Evolutionary conservation across 2,113 vertebrate species (phyloP).

Genomic region (Hydrolagus affinis): DNA sequence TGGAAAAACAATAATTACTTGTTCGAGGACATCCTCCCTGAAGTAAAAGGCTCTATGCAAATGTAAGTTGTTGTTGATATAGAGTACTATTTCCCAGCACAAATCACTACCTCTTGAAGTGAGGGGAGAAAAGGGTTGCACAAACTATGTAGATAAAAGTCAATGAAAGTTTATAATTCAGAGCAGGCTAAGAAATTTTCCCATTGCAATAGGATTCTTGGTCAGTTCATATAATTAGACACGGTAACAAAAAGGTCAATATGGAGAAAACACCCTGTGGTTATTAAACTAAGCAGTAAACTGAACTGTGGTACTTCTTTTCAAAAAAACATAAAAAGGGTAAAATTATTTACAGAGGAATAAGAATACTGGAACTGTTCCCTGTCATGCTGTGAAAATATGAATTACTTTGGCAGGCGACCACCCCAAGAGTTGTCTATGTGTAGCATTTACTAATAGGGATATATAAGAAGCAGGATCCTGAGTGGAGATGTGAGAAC

Average conservation of each 20-base stretch:
- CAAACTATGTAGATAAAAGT: not conserved
- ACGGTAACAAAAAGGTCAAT: not conserved
- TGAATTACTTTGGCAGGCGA: not conserved
- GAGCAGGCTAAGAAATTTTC: not conserved
- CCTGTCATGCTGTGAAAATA: not conserved
- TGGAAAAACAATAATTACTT: too few relatives aligned
- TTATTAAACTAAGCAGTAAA: not conserved
- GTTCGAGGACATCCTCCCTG: too few relatives aligned
- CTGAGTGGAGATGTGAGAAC: not conserved
- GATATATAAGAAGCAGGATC: not conserved
- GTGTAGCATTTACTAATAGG: constrained; percentile 1
- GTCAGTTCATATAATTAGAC: not conserved
- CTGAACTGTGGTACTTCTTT: not conserved
- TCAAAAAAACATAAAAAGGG: not conserved
- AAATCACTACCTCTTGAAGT: too few relatives aligned
- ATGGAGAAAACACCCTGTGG: not conserved
- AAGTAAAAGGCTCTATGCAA: too few relatives aligned
- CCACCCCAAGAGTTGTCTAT: not conserved
- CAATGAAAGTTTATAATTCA: not conserved
- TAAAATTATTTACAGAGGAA: not conserved
- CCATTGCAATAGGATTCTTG: not conserved
- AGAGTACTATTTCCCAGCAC: too few relatives aligned
- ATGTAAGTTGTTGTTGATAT: too few relatives aligned
- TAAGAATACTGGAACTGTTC: not conserved
- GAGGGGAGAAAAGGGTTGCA: too few relatives aligned